Conservation (phyloP, 2,888 invertebrate genomes). For the Sarcophaga rosellei region DNA sequence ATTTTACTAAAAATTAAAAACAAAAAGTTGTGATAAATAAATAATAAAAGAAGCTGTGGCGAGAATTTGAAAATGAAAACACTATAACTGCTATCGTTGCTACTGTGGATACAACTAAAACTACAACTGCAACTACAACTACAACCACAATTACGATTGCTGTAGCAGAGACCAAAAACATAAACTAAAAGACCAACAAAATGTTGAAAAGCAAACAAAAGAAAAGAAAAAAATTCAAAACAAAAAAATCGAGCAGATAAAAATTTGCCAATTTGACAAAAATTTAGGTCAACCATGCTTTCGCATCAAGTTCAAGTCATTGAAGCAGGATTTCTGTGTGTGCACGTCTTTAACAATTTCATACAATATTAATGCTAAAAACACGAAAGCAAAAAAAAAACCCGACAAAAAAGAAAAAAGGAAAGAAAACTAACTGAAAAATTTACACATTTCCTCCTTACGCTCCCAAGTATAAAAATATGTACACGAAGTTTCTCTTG, state of each 20-base stretch:
- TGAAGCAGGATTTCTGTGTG: slow-evolving; percentile 16
- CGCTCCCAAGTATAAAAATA: not conserved
- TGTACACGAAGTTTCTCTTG: too few relatives aligned
- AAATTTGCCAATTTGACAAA: slow-evolving; percentile 62
- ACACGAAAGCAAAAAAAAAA: not conserved
- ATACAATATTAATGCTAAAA: not conserved
- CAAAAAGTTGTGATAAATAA: slow-evolving; percentile 55
- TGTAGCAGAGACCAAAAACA: not conserved
- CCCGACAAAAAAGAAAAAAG: slow-evolving; percentile 1
- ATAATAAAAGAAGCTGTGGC: slow-evolving; percentile 45
- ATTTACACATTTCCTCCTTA: slow-evolving; percentile 24
- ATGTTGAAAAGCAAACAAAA: not conserved
- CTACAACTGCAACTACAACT: not conserved
- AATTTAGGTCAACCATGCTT: slow-evolving; percentile 61
- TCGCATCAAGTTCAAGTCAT: slow-evolving; percentile 55
- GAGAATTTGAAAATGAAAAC: slow-evolving; percentile 39
- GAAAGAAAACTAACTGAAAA: not conserved
- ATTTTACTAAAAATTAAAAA: slow-evolving; percentile 27
- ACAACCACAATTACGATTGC: slow-evolving; percentile 4
- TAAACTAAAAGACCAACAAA: slow-evolving; percentile 6
- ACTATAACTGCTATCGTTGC: slow-evolving; percentile 17
- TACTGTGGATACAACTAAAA: slow-evolving; percentile 1
- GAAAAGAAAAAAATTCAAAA: slow-evolving; percentile 23
- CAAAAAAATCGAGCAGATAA: slow-evolving; percentile 32
- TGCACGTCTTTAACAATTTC: slow-evolving; percentile 31